Evolutionary conservation across 2,113 vertebrate genomes (phyloP).

Genomic region (Lycaon pictus): DNA sequence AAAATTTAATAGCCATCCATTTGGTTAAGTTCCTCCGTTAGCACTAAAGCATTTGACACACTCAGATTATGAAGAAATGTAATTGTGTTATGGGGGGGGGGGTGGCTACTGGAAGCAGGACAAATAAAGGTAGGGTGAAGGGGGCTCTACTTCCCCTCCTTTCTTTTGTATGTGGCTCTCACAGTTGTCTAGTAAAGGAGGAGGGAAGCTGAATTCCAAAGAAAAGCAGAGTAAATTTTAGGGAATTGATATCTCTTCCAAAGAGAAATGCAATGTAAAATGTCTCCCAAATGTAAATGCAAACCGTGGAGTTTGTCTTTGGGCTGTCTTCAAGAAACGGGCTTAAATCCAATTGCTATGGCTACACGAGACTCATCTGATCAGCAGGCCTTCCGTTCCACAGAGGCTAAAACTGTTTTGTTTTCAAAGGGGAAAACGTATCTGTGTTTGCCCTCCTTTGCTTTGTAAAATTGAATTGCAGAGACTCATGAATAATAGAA

Average conservation of each 20-base stretch:
- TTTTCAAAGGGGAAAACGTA: slow-evolving; percentile 73
- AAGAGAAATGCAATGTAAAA: slow-evolving; percentile 8
- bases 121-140: neutral
- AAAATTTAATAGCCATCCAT: neutral
- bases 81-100: neutral
- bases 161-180: neutral
- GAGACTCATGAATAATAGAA: slow-evolving; percentile 82
- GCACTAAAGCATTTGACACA: neutral
- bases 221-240: slow-evolving; percentile 47
- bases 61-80: neutral
- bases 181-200: neutral
- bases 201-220: neutral
- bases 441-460: slow-evolving; percentile 77
- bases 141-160: neutral
- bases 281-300: slow-evolving; percentile 11
- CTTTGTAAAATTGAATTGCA: slow-evolving; percentile 82
- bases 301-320: slow-evolving; percentile 25
- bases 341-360: slow-evolving; percentile 56
- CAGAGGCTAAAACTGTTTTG: slow-evolving; percentile 66
- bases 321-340: slow-evolving; percentile 42
- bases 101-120: neutral
- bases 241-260: neutral
- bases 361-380: slow-evolving; percentile 9
- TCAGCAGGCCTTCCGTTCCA: slow-evolving; percentile 29
- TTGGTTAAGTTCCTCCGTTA: neutral